Evolutionary conservation across 1,140 invertebrate species (phyloP), one percentile per base, ranked within the genome.

Genomic region (Brachionus calyciflorus): DNA sequence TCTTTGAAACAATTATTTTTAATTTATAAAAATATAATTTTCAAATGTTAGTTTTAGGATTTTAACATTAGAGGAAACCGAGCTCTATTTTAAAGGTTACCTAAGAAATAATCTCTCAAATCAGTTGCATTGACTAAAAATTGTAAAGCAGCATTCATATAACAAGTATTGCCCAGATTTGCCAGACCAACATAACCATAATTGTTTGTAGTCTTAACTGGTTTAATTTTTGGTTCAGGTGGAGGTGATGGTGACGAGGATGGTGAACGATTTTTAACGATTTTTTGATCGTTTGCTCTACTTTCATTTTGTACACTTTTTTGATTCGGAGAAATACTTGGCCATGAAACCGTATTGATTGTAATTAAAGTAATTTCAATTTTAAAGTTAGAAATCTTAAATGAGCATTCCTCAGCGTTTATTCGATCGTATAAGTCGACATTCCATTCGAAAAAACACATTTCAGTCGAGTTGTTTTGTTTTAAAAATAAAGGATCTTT

Each of bases 121-220:
- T 73, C 69, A 26, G 69, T 73, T 6, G 69, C 51, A 30, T 73
- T 73, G 7, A 49, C 30, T 2, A 73, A 49, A 33, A 73, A 81
- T 78, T 85, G 84, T 3, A 84, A 78, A 7, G 82, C 83, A 12
- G 83, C 81, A 78, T 85, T 85, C 83, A 84, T 84, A 78, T 84
- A 85, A 76, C 84, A 85, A 3, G 84, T 84, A 77, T 85, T 85
- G 0, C 84, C 84, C 2, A 85, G 79, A 76, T 85, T 85, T 19
- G 82, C 82, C 73, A 85, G 83, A 28, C 84, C 84, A 80, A 40
- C 55, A 19, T 9, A 37, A 6, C 69, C 69, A 21, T 49, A 41
- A 46, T 33, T 51, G 9, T 6, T 73, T 33, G 37, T 21, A n/a
- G n/a, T 9, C n/a, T 28, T 48, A 14, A 19, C 37, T 41, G 1